A percentile compares a stretch with the other conserved stretches of the same genome.
phyloP scores from a whole-genome alignment of 2,113 vertebrate genomes.

The Ceuthmochares aereus region DNA sequence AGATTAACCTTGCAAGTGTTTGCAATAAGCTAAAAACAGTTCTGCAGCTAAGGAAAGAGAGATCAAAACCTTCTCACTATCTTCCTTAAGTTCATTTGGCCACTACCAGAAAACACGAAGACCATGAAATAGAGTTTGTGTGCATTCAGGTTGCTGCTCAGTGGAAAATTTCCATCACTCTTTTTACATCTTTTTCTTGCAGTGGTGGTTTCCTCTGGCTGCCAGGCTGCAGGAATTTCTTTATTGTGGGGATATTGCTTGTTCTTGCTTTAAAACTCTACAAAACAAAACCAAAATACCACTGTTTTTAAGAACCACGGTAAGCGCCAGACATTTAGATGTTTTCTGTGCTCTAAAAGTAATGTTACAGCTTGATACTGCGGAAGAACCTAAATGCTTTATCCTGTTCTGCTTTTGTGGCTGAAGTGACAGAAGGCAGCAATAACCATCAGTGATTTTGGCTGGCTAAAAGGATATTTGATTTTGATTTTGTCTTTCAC shows the following conservation, averaged over 20 bases:
- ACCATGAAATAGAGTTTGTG: background rate
- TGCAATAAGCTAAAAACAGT: background rate
- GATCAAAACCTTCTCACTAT: background rate
- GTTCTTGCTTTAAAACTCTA: constrained; percentile 85
- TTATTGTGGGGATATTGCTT: constrained; percentile 75
- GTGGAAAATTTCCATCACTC: constrained; percentile 62
- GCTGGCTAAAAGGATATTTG: background rate
- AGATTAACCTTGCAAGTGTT: background rate
- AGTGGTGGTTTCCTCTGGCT: constrained; percentile 82
- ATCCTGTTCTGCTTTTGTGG: background rate
- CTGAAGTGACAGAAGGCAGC: background rate
- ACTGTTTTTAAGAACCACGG: background rate
- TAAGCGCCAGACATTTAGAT: background rate
- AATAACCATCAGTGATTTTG: background rate
- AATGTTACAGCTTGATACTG: background rate
- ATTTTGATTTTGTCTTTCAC: background rate
- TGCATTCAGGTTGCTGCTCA: background rate
- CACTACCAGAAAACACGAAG: background rate
- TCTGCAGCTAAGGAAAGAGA: background rate
- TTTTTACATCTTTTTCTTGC: constrained; percentile 66
- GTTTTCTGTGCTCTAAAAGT: background rate
- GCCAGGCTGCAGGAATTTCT: constrained; percentile 84
- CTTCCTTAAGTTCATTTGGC: background rate
- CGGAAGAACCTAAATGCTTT: background rate
- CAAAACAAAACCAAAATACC: background rate